Evolutionary conservation across 2,888 invertebrate species (phyloP), one percentile per base, ranked within the genome.

Genomic region (Phaedon cochleariae): DNA sequence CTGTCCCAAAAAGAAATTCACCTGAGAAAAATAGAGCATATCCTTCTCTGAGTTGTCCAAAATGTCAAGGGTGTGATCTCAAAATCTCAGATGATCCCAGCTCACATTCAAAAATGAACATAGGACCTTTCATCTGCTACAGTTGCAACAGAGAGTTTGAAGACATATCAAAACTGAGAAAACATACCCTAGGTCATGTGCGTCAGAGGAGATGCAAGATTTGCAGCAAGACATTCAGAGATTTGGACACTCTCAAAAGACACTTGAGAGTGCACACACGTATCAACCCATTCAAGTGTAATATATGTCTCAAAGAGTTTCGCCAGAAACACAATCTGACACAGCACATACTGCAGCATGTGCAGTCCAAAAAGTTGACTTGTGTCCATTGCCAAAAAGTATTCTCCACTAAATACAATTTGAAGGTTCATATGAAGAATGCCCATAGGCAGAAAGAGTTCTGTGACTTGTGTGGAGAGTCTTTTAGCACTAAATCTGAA

Each of bases 261-360:
- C 70, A 70, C 31, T 51, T 70, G 1, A 63, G 67, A 12, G 59
- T 48, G n/a, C 70, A 70, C 49, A 70, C 69, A 9, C 65, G 63
- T 48, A 21, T 63, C 21, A 67, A 57, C 34, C 70, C 70, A 5
- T 70, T 68, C 45, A 49, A 51, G 9, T 70, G 70, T 46, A 53
- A 58, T 1, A 20, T 65, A 7, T 70, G 70, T 22, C 46, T 52
- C 2, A 70, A 70, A 12, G 55, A 52, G n/a, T 70, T 66, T 48
- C 49, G 51, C 4, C 68, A 70, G 22, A 67, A 67, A 22, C 60
- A 68, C 22, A 64, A 51, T 22, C 46, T 68, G 18, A 53, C 48
- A 9, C 64, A 68, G 45, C 70, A 70, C 41, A 22, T 69, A 31
- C 20, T 41, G 10, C 37, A 52, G 22, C 69, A 69, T 46, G 7